Conservation (phyloP, 1,140 invertebrate genomes). For the Ladona fulva region DNA sequence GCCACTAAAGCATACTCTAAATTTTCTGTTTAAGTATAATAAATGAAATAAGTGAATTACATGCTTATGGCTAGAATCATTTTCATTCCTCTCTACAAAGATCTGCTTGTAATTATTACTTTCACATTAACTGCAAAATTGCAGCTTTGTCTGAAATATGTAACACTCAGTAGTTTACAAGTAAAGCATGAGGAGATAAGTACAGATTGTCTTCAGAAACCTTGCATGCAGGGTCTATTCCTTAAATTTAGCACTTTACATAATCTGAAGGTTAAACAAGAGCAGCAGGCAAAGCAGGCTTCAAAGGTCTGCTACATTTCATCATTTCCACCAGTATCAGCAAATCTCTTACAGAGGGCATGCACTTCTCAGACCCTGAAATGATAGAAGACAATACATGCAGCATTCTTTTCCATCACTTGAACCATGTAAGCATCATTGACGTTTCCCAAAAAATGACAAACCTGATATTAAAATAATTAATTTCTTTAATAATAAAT, state of each 20-base stretch:
- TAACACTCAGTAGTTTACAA: neutral
- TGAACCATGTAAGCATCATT: neutral
- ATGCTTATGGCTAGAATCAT: too few relatives aligned
- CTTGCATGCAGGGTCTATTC: neutral
- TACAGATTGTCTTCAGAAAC: neutral
- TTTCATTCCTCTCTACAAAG: too few relatives aligned
- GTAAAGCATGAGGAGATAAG: neutral
- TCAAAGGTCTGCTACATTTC: neutral
- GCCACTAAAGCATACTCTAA: too few relatives aligned
- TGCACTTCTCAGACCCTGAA: neutral
- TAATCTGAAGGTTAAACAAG: slow-evolving; percentile 7
- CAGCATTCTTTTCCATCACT: neutral
- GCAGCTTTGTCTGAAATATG: neutral
- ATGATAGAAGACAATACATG: neutral
- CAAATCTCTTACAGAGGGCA: slow-evolving; percentile 8
- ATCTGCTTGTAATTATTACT: too few relatives aligned
- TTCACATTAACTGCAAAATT: too few relatives aligned
- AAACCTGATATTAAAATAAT: too few relatives aligned
- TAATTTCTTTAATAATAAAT: too few relatives aligned
- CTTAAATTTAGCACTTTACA: neutral
- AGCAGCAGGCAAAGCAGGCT: slow-evolving; percentile 6
- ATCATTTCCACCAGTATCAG: slow-evolving; percentile 5
- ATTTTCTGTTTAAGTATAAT: too few relatives aligned
- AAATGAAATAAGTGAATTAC: too few relatives aligned
- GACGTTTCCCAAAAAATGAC: too few relatives aligned